Conservation (phyloP, 2,113 vertebrate genomes). For the Dryoscopus gambensis region DNA sequence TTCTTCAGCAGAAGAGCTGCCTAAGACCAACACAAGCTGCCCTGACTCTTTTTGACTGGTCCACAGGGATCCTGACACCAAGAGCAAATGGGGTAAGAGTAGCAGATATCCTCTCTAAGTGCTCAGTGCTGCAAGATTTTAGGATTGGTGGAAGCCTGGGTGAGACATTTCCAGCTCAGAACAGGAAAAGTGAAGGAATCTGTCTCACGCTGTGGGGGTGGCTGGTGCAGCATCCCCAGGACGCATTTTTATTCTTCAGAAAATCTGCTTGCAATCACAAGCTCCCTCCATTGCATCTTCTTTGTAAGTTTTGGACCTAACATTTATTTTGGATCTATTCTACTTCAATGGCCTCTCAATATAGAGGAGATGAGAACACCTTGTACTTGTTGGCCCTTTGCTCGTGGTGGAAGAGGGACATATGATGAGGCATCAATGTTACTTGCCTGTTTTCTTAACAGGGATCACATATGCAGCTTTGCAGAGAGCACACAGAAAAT, state of each 20-base stretch:
- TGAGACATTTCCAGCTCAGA: background rate
- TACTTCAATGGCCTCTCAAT: background rate
- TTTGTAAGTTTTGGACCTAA: background rate
- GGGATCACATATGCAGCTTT: background rate
- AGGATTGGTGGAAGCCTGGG: background rate
- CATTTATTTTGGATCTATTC: background rate
- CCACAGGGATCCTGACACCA: background rate
- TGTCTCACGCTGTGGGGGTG: accelerated
- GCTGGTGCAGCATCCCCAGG: too few species aligned
- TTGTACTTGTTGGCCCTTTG: background rate
- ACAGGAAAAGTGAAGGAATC: background rate
- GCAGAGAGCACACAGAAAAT: background rate
- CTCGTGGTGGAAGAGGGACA: background rate
- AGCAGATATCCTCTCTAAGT: background rate
- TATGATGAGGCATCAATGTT: background rate
- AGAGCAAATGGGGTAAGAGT: background rate
- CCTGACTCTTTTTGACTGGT: too few species aligned
- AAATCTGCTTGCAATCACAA: background rate
- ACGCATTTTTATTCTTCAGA: background rate
- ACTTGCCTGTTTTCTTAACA: background rate
- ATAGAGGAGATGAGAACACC: background rate
- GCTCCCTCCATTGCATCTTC: background rate
- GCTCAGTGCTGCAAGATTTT: background rate
- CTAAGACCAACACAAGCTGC: background rate
- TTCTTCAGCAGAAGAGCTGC: background rate